These are phyloP conservation scores for Nilaparvata lugens DNA, from an alignment of 1,140 invertebrate genomes.

Conservation along the genomic window DNA sequence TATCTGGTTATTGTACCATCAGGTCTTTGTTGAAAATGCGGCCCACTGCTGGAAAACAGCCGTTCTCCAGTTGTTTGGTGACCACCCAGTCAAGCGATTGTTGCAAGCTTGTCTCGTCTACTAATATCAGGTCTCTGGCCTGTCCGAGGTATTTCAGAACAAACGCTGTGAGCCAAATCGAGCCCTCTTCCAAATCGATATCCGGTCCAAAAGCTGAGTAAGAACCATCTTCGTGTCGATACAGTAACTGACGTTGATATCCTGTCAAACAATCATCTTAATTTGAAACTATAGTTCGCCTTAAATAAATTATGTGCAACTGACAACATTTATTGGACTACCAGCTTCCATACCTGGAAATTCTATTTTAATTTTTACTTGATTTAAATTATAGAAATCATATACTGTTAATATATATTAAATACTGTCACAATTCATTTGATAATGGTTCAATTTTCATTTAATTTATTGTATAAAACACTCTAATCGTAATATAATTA, in stretches of 20 bases:
- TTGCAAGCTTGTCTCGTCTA: conserved; percentile 57
- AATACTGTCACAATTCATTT: too few relatives aligned
- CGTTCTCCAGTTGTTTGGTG: conserved; percentile 59
- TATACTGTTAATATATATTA: too few relatives aligned
- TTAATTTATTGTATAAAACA: too few relatives aligned
- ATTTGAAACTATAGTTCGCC: too few relatives aligned
- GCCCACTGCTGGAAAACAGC: conserved; percentile 68
- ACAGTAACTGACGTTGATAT: conserved; percentile 65
- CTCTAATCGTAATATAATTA: too few relatives aligned
- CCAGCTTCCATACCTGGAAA: too few relatives aligned
- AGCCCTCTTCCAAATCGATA: conserved; percentile 45
- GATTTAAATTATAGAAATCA: too few relatives aligned
- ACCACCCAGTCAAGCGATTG: conserved; percentile 61
- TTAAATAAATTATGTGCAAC: too few relatives aligned
- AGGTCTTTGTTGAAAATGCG: conserved; percentile 65
- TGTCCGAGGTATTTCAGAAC: conserved; percentile 62
- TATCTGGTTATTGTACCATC: conserved; percentile 41
- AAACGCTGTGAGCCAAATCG: conserved; percentile 79
- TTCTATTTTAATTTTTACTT: too few relatives aligned
- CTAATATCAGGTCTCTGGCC: conserved; percentile 49
- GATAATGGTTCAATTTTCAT: too few relatives aligned
- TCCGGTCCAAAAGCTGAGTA: conserved; percentile 69
- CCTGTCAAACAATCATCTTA: conserved; percentile 38
- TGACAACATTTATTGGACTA: too few relatives aligned
- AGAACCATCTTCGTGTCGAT: conserved; percentile 61